These are phyloP conservation scores for Pogoniulus pusillus DNA, from an alignment of 2,797 vertebrate genomes.

Conservation along the genomic window DNA sequence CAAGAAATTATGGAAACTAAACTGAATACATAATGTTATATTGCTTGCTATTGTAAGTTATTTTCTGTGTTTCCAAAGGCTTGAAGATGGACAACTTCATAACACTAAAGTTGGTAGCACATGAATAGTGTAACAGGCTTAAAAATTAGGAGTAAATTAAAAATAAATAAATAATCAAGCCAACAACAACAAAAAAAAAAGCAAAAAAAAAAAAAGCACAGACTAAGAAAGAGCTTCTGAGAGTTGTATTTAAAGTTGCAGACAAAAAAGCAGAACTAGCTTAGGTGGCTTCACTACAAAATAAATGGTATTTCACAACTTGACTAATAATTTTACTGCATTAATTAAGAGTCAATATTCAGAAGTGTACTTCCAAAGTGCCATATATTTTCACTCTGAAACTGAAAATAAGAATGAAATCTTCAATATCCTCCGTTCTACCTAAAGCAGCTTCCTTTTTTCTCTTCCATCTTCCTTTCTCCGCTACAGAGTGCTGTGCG, in stretches of 20 bases:
- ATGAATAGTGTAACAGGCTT: not conserved
- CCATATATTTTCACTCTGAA: not conserved
- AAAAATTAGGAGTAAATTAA: not conserved
- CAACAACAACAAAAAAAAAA: not conserved
- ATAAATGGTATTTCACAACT: not conserved
- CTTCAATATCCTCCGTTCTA: not conserved
- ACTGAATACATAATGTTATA: not conserved
- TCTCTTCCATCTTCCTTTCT: not conserved
- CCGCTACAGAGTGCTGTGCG: not conserved
- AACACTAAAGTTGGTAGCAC: not conserved
- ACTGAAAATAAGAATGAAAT: not conserved
- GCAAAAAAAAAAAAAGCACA: not conserved
- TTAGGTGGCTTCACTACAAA: not conserved
- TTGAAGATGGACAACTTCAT: not conserved
- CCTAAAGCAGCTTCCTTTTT: not conserved
- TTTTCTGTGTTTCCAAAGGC: not conserved
- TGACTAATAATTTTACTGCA: not conserved
- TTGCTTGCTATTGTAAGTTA: not conserved
- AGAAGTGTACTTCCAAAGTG: not conserved
- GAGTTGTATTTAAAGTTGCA: not conserved
- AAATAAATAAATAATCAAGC: not conserved
- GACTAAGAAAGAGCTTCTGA: not conserved
- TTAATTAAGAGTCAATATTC: not conserved
- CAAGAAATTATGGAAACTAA: not conserved
- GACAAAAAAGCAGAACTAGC: not conserved